Evolutionary conservation across 2,888 invertebrate genomes (phyloP), one percentile per base, ranked within the genome.

Genomic region (Eupsilia transversa): DNA sequence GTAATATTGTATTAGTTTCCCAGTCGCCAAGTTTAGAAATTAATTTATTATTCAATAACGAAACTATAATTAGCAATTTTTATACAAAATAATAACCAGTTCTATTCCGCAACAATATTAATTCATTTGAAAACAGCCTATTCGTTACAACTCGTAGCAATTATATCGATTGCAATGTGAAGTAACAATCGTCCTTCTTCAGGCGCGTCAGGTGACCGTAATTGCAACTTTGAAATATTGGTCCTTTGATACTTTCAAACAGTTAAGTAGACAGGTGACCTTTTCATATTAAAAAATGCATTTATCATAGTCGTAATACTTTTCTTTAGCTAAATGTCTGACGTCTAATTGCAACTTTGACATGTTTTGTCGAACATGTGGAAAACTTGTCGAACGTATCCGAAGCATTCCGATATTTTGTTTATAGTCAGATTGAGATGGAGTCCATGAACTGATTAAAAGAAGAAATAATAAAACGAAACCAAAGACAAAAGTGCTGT

Each of bases 401-500:
- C 65, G 75, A 80, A 87, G 78, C 70, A 80, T 72, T 41, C 54
- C 46, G 65, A 72, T 64, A 78, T 77, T 79, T 78, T 83, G 23
- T 88, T 82, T 80, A 59, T 86, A 85, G 82, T 84, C 75, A 66
- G 54, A 54, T 88, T 79, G 89, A 90, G 89, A 96, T 96, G 96
- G 93, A 91, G 91, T 91, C 91, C 84, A 90, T 88, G 88, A 91
- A 93, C 89, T 95, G 90, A 94, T 86, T 82, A 87, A 65, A 75
- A 83, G 89, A 89, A 87, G 86, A 85, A 85, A 43, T 76, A 73
- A 69, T 74, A 78, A 89, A 90, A 87, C 88, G 85, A 86, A 89
- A 93, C 93, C 94, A 94, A 95, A 95, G 93, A 94, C 93, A 91
- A 92, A 82, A 93, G 93, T 94, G 94, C 92, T 93, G 94, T 93